phyloP scores from a whole-genome alignment of 2,113 vertebrate genomes.

The Oryzias javanicus region DNA sequence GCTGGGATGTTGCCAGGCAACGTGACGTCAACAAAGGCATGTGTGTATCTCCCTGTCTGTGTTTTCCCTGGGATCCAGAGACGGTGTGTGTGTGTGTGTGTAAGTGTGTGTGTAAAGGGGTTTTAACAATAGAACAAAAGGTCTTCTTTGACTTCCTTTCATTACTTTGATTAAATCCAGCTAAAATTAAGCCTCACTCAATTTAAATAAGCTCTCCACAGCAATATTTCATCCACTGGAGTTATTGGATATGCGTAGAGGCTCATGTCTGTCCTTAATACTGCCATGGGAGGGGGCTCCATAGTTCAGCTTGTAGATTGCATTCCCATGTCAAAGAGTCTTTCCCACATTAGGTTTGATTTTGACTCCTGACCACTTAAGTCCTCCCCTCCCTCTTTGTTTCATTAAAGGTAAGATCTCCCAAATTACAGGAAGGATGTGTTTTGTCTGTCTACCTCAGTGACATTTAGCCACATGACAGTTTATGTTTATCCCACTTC shows the following conservation, averaged over 20 bases:
- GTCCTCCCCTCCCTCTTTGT: not conserved
- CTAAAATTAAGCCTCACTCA: slow-evolving; percentile 39
- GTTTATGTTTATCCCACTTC: not conserved
- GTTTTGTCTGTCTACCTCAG: not conserved
- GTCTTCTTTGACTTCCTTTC: slow-evolving; percentile 39
- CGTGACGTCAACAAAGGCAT: slow-evolving; percentile 60
- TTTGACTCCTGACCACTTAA: not conserved
- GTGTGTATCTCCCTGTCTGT: slow-evolving; percentile 37
- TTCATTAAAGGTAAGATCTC: not conserved
- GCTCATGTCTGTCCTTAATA: slow-evolving; percentile 10
- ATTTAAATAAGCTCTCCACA: slow-evolving; percentile 21
- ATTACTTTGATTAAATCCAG: slow-evolving; percentile 46
- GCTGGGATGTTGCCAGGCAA: slow-evolving; percentile 72
- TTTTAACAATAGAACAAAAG: slow-evolving; percentile 41
- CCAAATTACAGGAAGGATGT: not conserved
- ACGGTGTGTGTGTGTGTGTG: slow-evolving; percentile 33
- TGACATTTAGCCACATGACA: not conserved
- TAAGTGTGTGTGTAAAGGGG: slow-evolving; percentile 21
- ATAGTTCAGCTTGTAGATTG: not conserved
- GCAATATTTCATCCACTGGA: slow-evolving; percentile 15
- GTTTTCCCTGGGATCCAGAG: slow-evolving; percentile 34
- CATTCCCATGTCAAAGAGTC: not conserved
- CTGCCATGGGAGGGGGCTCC: not conserved
- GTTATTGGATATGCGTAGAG: not conserved
- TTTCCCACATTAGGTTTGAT: not conserved